phyloP scores from a whole-genome alignment of 2,888 invertebrate species.

The Acleris sparsana region DNA sequence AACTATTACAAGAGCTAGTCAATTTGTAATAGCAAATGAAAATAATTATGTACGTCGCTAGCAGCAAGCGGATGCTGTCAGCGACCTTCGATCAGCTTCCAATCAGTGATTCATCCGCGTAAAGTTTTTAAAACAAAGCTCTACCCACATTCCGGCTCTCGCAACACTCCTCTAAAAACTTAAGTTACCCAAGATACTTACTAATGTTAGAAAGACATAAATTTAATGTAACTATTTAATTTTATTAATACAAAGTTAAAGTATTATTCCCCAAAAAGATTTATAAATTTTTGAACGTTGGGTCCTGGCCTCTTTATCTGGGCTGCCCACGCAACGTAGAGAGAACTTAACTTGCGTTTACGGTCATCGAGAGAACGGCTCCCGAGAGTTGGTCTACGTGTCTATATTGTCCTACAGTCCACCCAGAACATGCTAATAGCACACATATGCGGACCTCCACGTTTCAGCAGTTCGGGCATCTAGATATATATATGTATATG shows the following conservation, averaged over 20 bases:
- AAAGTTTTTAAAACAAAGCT: conserved; percentile 48
- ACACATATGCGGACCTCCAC: too few species aligned
- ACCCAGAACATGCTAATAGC: too few species aligned
- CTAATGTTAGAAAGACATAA: too few species aligned
- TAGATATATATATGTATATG: too few species aligned
- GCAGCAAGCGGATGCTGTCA: conserved; percentile 33
- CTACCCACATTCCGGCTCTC: conserved; percentile 49
- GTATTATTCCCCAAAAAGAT: background rate
- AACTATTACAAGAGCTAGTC: too few species aligned
- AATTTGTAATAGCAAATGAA: background rate
- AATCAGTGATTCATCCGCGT: conserved; percentile 62
- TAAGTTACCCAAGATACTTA: background rate
- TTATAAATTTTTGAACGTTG: background rate
- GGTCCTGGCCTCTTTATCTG: too few species aligned
- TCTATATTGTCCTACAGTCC: too few species aligned
- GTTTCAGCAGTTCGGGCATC: too few species aligned
- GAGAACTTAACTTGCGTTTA: background rate
- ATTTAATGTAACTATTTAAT: background rate
- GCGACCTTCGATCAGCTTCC: conserved; percentile 66
- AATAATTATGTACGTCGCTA: background rate
- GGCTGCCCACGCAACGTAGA: background rate
- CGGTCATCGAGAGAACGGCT: background rate
- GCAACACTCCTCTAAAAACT: conserved; percentile 9
- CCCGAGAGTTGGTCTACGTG: too few species aligned
- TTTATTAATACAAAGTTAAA: background rate